phyloP scores from a whole-genome alignment of 2,888 invertebrate species.

The Pegoplata infirma region DNA sequence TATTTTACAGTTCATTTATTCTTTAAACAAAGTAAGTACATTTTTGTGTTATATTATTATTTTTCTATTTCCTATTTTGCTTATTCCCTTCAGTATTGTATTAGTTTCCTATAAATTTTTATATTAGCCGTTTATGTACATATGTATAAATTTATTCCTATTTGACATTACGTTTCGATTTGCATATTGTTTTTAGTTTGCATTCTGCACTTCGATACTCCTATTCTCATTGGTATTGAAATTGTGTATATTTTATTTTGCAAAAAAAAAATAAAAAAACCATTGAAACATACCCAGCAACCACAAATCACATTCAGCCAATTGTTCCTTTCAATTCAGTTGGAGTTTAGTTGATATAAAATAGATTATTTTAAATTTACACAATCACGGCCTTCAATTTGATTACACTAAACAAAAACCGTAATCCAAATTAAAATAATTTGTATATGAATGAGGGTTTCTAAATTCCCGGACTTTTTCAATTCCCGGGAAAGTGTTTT shows the following conservation, averaged over 20 bases:
- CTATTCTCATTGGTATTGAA: neutral
- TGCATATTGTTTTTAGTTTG: conserved; percentile 26
- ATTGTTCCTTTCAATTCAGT: conserved; percentile 4
- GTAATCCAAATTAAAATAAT: too few relatives aligned
- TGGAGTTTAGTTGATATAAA: neutral
- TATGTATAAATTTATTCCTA: neutral
- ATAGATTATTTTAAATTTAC: neutral
- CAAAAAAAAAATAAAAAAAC: too few relatives aligned
- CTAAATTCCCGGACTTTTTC: too few relatives aligned
- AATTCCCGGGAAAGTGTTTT: too few relatives aligned
- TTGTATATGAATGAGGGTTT: too few relatives aligned
- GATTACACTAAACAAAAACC: too few relatives aligned
- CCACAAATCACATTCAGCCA: conserved; percentile 38
- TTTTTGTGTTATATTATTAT: neutral
- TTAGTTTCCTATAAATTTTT: conserved; percentile 22
- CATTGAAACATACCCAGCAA: conserved; percentile 3
- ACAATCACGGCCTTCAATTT: conserved; percentile 1
- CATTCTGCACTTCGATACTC: conserved; percentile 10
- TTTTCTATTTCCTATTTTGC: neutral
- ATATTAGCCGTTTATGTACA: neutral
- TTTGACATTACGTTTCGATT: conserved; percentile 20
- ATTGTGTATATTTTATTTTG: conserved; percentile 1
- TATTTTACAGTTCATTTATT: conserved; percentile 20
- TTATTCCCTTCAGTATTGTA: neutral
- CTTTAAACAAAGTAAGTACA: conserved; percentile 23